Base-by-base conservation (phyloP, 2,888 invertebrate species). In the Drosophila vallismaia region DNA sequence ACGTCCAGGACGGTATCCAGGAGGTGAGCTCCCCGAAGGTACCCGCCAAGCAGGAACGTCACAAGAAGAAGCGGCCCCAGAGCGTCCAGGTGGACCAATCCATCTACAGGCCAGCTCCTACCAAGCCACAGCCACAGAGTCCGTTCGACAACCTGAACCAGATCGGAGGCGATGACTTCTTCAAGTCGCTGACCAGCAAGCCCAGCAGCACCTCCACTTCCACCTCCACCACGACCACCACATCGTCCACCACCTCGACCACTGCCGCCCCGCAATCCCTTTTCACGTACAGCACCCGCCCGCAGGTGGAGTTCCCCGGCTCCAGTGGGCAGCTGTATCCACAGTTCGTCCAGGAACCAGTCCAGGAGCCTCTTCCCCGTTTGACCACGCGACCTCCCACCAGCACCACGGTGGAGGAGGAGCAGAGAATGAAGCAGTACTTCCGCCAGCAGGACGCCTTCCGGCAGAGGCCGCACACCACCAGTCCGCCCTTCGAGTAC, bases 211-310 rank as follows among this genome's bases (percentile, higher is more conserved):
- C 76, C 3, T 63, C 92, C 0, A 90, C 88, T 7, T 92, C 91
- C 56, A 90, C 91, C 9, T 90, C 89, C 0, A 91, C 93, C 0
- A 92, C 92, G 28, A 92, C 92, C 63, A 92, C 86, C 2, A 81
- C 93, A 77, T 86, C 93, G 87, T 79, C 93, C 88, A 82, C 93
- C 83, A 93, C 93, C 2, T 89, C 91, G 0, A 78, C 93, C 0
- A 86, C 90, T 0, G 88, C 90, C 3, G 63, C 86, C 0, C 66
- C 85, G 0, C 88, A 84, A n/a, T 78, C 87, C 0, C 85, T 87
- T 29, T 91, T 88, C 51, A 79, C 86, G 0, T 90, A 87, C 46
- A 88, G 89, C 57, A 87, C 90, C 0, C 82, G 84, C 1, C 88
- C 90, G 0, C 89, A 90, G 56, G 76, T 89, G 0, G 90, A 90